Conservation (phyloP, 2,797 vertebrate species). For the Schizopygopsis pylzovi region DNA sequence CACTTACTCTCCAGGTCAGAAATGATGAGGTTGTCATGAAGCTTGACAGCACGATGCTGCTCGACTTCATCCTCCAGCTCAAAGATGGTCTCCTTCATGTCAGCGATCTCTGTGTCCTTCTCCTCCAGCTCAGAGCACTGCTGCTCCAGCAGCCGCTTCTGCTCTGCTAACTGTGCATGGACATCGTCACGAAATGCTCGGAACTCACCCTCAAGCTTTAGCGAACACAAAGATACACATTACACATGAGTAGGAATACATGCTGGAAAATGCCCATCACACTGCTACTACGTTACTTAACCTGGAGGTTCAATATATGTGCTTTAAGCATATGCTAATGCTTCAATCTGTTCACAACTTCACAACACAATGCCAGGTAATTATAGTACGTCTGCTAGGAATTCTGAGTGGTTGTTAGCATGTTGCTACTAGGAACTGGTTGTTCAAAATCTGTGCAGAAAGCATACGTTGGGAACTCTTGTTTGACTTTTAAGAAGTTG, state of each 20-base stretch:
- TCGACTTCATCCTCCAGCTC: conserved; percentile 90
- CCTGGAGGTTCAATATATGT: not conserved
- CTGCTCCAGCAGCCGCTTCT: conserved; percentile 82
- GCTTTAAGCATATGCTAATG: not conserved
- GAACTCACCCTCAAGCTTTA: conserved; percentile 84
- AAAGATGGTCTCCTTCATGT: conserved; percentile 90
- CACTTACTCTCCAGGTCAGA: conserved; percentile 88
- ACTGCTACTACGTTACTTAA: not conserved
- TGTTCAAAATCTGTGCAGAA: not conserved
- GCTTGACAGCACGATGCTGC: conserved; percentile 87
- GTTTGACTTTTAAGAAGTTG: not conserved
- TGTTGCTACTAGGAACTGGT: not conserved
- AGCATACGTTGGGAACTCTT: not conserved
- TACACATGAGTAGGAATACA: not conserved
- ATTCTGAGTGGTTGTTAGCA: not conserved
- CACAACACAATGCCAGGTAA: not conserved
- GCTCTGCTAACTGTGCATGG: conserved; percentile 84
- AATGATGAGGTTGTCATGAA: conserved; percentile 89
- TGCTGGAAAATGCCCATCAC: not conserved
- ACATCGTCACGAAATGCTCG: conserved; percentile 83
- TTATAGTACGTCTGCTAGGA: not conserved
- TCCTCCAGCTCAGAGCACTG: conserved; percentile 82
- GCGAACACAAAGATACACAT: not conserved
- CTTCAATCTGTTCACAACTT: not conserved
- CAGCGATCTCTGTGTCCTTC: conserved; percentile 83